A percentile compares a stretch with the other conserved stretches of the same genome.
Evolutionary conservation across 1,140 invertebrate species (phyloP).

Genomic region (Drosophila kanapiae): DNA sequence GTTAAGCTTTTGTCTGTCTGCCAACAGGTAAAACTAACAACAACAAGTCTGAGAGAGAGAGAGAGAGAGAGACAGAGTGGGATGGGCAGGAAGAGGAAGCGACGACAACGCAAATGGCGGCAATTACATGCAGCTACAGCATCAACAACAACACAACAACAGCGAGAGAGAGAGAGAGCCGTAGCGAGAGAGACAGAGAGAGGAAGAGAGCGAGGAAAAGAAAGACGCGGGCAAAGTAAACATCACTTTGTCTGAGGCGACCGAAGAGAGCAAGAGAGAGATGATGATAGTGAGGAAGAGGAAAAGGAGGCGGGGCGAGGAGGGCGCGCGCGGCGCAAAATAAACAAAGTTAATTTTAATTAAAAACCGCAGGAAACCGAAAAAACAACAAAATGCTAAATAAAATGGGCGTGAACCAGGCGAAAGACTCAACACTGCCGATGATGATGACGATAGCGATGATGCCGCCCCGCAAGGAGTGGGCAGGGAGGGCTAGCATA

Average conservation of each 20-base stretch:
- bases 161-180: background rate
- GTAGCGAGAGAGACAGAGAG: background rate
- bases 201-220: conserved; percentile 10
- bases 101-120: conserved; percentile 76
- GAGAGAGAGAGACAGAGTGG: background rate
- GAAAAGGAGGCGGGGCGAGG: background rate
- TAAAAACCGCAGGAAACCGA: conserved; percentile 80
- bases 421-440: conserved; percentile 28
- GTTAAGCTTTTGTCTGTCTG: conserved; percentile 61
- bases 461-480: background rate
- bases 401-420: conserved; percentile 67
- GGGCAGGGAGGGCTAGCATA: conserved; percentile 47
- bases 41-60: conserved; percentile 33
- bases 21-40: conserved; percentile 73
- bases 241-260: conserved; percentile 64
- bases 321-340: conserved; percentile 71
- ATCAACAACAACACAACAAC: conserved; percentile 52
- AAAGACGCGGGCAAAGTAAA: conserved; percentile 62
- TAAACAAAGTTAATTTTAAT: conserved; percentile 84
- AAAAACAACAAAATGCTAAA: conserved; percentile 79
- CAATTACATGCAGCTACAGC: conserved; percentile 73
- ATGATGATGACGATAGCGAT: conserved; percentile 43
- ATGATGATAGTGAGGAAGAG: background rate
- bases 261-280: background rate
- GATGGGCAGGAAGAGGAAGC: conserved; percentile 7